phyloP scores from a whole-genome alignment of 2,888 invertebrate species.

The Scelioninae gen. 1 region DNA sequence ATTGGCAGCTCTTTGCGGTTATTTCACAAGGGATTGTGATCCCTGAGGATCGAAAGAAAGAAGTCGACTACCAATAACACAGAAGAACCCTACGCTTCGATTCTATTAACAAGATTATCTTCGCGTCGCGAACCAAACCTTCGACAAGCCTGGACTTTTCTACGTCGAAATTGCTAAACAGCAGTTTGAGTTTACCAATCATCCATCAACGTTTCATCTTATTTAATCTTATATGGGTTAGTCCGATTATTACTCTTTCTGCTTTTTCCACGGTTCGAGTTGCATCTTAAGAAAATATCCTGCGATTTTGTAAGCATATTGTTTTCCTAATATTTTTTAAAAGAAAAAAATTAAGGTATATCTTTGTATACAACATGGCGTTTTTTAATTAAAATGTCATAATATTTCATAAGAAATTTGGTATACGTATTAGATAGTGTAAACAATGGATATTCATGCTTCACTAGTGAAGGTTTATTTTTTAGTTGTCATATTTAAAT shows the following conservation, averaged over 20 bases:
- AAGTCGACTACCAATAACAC: slow-evolving; percentile 77
- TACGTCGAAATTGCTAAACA: slow-evolving; percentile 5
- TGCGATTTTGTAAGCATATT: no score
- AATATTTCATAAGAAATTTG: no score
- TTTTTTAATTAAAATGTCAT: no score
- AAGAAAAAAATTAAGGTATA: no score
- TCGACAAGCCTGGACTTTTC: slow-evolving; percentile 38
- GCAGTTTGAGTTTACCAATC: slow-evolving; percentile 29
- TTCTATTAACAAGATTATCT: slow-evolving; percentile 59
- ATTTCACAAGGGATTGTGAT: slow-evolving; percentile 70
- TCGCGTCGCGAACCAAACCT: slow-evolving; percentile 24
- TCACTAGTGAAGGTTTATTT: no score
- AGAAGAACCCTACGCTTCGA: slow-evolving; percentile 55
- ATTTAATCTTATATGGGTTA: neutral
- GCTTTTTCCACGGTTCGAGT: no score
- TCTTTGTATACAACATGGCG: no score
- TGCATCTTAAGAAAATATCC: slow-evolving; percentile 1
- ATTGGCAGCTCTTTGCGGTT: slow-evolving; percentile 67
- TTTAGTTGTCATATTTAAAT: no score
- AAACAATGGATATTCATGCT: no score
- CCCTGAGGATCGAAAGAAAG: slow-evolving; percentile 78
- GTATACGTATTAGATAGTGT: no score
- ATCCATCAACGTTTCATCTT: slow-evolving; percentile 30
- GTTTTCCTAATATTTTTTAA: no score
- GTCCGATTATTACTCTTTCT: no score